Percentiles rank a stretch among this genome's conserved stretches.
Conservation (phyloP, 2,113 vertebrate genomes). For the Haemorhous mexicanus region DNA sequence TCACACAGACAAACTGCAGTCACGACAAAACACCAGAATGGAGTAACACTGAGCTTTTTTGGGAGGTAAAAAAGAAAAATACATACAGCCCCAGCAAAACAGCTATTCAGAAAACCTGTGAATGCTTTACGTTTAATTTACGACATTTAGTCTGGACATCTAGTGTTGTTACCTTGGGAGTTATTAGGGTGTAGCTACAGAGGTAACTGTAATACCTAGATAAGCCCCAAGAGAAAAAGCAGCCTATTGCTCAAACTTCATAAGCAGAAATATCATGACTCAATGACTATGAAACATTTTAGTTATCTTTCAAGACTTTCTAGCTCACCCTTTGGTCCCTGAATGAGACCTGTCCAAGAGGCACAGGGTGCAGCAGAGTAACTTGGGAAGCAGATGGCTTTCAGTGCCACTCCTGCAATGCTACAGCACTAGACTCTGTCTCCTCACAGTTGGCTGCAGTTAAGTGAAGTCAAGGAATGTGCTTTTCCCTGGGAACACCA, state of each 20-base stretch:
- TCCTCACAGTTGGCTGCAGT: accelerated
- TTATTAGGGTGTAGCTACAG: background rate
- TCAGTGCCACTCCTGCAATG: background rate
- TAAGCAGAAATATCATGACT: background rate
- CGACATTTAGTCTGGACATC: background rate
- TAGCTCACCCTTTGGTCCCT: accelerated
- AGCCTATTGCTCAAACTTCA: background rate
- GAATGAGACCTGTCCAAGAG: background rate
- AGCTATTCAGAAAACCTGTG: background rate
- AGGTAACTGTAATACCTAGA: background rate
- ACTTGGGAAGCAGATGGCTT: background rate
- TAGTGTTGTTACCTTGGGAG: background rate
- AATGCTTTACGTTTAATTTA: background rate
- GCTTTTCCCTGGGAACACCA: background rate
- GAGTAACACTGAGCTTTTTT: background rate
- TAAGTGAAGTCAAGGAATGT: background rate
- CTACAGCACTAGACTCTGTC: background rate
- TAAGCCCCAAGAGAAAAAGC: background rate
- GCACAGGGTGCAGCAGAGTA: background rate
- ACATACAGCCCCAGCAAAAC: background rate
- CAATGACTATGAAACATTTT: background rate
- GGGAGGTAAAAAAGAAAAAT: background rate
- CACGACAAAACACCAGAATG: accelerated
- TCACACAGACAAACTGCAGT: background rate
- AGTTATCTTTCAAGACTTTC: background rate